Conservation (phyloP, 2,888 invertebrate genomes). For the Creontiades dilutus region DNA sequence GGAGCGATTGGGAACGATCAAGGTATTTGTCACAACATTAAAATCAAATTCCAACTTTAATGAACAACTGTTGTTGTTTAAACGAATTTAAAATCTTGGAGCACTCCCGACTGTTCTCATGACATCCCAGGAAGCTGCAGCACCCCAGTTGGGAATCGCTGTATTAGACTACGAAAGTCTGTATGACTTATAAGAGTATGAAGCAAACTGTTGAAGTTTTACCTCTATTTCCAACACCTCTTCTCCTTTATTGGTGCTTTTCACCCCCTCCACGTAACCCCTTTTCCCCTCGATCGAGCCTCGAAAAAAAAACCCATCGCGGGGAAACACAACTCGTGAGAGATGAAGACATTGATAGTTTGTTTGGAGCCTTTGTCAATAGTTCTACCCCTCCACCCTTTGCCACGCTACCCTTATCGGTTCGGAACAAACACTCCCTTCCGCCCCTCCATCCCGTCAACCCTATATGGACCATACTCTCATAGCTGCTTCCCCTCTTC, state of each 20-base stretch:
- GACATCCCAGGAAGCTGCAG: too few species aligned
- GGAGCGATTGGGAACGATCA: too few species aligned
- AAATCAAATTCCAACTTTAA: too few species aligned
- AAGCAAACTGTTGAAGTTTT: background rate
- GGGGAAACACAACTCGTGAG: background rate
- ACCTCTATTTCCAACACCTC: background rate
- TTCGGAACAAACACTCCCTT: background rate
- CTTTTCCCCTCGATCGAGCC: background rate
- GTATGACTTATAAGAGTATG: too few species aligned
- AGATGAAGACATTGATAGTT: constrained; percentile 38
- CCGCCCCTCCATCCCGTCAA: background rate
- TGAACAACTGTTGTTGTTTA: too few species aligned
- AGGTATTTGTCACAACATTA: too few species aligned
- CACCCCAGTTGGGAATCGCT: too few species aligned
- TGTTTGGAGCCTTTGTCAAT: constrained; percentile 13
- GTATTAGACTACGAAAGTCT: too few species aligned
- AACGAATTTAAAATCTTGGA: too few species aligned
- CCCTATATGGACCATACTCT: background rate
- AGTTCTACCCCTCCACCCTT: background rate
- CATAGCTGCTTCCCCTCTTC: background rate
- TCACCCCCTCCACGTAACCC: background rate
- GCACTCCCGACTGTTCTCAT: too few species aligned
- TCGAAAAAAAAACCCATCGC: background rate
- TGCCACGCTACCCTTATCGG: background rate
- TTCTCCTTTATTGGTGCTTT: background rate